These are phyloP conservation scores for Cataglyphis albicans DNA, from an alignment of 2,888 invertebrate species.

Conservation along the genomic window DNA sequence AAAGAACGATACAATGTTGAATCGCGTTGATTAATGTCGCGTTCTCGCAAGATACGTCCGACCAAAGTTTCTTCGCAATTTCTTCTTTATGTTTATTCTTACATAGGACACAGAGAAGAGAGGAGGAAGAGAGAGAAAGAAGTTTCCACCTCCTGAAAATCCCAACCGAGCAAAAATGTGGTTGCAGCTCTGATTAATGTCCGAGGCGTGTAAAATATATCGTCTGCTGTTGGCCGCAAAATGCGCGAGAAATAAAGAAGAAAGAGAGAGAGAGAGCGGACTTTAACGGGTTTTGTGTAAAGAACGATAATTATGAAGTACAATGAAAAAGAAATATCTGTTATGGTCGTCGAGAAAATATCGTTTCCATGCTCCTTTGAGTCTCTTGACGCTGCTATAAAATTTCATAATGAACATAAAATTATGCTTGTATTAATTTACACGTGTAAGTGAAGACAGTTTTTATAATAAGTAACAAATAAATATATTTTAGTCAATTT, in stretches of 20 bases:
- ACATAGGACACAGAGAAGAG: not conserved
- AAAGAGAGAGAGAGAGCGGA: not conserved
- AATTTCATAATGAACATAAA: not conserved
- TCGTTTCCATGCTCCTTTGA: not conserved
- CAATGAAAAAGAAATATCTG: slow-evolving; percentile 40
- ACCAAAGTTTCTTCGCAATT: slow-evolving; percentile 24
- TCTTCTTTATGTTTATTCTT: not conserved
- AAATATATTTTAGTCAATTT: not conserved
- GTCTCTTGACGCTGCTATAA: not conserved
- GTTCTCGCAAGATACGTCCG: slow-evolving; percentile 23
- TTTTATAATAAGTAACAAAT: not conserved
- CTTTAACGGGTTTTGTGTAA: slow-evolving; percentile 40
- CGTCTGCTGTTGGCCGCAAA: slow-evolving; percentile 25
- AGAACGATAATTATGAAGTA: slow-evolving; percentile 36
- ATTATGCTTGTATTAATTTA: not conserved
- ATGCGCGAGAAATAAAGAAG: slow-evolving; percentile 21
- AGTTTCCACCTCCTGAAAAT: slow-evolving; percentile 32
- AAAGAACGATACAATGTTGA: slow-evolving; percentile 49
- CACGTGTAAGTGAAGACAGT: not conserved
- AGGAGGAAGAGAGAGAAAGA: not conserved
- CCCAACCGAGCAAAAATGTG: slow-evolving; percentile 43
- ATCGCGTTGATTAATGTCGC: slow-evolving; percentile 51
- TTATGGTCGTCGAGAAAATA: slow-evolving; percentile 17
- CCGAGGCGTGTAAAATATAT: slow-evolving; percentile 39
- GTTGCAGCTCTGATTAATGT: slow-evolving; percentile 47